Base-by-base conservation (phyloP, 2,888 invertebrate species). In the Chymomyza caudatula region DNA sequence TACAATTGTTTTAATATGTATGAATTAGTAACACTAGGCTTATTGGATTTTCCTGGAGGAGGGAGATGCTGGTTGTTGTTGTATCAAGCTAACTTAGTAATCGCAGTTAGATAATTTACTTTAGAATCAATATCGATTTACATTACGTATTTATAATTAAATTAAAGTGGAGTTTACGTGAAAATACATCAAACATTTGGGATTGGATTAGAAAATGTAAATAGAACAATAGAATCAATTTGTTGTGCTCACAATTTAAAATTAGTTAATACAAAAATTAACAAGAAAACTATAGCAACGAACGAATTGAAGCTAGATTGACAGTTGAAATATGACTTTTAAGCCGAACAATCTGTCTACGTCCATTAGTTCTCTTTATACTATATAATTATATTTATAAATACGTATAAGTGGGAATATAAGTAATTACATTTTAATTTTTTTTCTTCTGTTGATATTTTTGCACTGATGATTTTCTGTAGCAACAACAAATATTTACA, bases 401-500 rank as follows among this genome's bases (percentile, higher is more conserved):
- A 60, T 69, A 59, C 47, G 65, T 68, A 72, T 57, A 65, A 64
- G 58, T 43, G n/a, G 5, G 53, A 25, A 53, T 56, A 55, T 65
- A 55, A 67, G 65, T 60, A 51, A 57, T 54, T 37, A 59, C 56
- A 59, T 61, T 42, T 29, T 43, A 52, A 44, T 74, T 77, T 65
- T 60, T 58, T 52, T 65, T 74, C 73, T 73, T 74, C 58, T 69
- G 74, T 54, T 76, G 68, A 65, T 51, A 59, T 37, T 37, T 37
- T 23, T 63, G 51, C 52, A 61, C 44, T 29, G 20, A 54, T 22
- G 59, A 25, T 58, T 11, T 37, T 63, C 2, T 15, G 68, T 73
- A 73, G 69, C 84, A 74, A 77, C 73, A 76, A 79, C 81, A 76
- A 74, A 65, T 86, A 84, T 88, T 80, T 88, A 88, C 87, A 87